phyloP scores from a whole-genome alignment of 1,140 invertebrate species.

The Procambarus clarkii region DNA sequence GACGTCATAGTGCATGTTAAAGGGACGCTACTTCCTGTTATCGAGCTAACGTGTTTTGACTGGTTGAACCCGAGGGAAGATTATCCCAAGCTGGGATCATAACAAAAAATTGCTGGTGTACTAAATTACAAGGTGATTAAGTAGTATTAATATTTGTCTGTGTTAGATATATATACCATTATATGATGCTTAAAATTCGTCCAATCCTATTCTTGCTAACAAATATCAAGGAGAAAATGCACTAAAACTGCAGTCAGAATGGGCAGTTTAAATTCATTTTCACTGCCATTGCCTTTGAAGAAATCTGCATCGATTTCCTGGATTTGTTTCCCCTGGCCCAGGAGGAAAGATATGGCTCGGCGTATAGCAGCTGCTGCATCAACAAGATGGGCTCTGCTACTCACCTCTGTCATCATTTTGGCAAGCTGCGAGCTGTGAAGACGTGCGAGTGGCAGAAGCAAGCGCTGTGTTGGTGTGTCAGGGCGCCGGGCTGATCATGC shows the following conservation, averaged over 20 bases:
- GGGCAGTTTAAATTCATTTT: background rate
- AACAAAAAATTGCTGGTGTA: too few relatives aligned
- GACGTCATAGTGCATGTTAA: background rate
- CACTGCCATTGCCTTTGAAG: background rate
- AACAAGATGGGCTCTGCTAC: background rate
- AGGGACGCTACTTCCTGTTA: background rate
- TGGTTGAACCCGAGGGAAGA: background rate
- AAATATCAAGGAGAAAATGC: background rate
- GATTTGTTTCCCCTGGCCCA: background rate
- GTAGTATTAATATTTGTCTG: background rate
- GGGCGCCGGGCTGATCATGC: background rate
- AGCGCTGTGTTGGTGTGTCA: background rate
- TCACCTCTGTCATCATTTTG: conserved; percentile 6
- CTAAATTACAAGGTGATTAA: background rate
- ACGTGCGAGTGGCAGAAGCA: background rate
- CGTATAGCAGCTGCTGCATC: background rate
- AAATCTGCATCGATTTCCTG: conserved; percentile 1
- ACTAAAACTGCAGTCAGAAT: background rate
- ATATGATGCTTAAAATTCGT: background rate
- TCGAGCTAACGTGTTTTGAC: background rate
- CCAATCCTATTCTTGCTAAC: background rate
- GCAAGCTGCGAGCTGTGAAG: background rate
- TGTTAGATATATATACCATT: background rate
- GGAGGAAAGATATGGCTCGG: background rate
- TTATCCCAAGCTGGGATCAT: too few relatives aligned